phyloP scores from a whole-genome alignment of 1,140 invertebrate species.

The Lamellibrachia luymesi region DNA sequence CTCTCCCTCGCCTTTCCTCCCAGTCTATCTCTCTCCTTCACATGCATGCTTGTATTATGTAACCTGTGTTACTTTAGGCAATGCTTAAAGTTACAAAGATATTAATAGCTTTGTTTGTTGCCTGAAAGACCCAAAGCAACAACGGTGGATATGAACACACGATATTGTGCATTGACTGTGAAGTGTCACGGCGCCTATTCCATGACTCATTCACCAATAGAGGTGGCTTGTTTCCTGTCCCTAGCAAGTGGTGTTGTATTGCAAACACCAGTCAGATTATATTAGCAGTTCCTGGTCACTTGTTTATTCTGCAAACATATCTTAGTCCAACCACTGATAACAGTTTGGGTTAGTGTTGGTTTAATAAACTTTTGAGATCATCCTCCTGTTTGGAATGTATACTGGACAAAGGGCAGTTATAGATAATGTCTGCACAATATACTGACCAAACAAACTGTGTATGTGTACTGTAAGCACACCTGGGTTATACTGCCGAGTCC shows the following conservation, averaged over 20 bases:
- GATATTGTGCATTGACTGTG: neutral
- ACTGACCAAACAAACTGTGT: neutral
- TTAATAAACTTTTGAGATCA: neutral
- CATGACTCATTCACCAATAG: neutral
- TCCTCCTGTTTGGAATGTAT: neutral
- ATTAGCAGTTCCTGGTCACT: neutral
- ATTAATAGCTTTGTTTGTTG: neutral
- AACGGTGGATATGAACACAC: neutral
- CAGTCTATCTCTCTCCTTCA: neutral
- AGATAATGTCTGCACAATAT: neutral
- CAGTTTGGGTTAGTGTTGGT: neutral
- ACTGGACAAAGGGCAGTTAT: neutral
- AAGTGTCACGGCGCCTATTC: neutral
- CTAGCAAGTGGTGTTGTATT: neutral
- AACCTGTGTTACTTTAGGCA: neutral
- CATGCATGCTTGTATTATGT: neutral
- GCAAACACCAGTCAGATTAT: neutral
- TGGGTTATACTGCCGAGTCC: neutral
- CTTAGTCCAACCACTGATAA: neutral
- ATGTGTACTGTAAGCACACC: neutral
- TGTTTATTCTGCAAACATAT: neutral
- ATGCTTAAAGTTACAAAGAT: neutral
- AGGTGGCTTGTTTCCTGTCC: neutral
- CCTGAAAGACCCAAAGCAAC: neutral
- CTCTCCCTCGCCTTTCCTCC: neutral